Evolutionary conservation across 2,888 invertebrate genomes (phyloP), one percentile per base, ranked within the genome.

Genomic region (Drosophila hamatofila): DNA sequence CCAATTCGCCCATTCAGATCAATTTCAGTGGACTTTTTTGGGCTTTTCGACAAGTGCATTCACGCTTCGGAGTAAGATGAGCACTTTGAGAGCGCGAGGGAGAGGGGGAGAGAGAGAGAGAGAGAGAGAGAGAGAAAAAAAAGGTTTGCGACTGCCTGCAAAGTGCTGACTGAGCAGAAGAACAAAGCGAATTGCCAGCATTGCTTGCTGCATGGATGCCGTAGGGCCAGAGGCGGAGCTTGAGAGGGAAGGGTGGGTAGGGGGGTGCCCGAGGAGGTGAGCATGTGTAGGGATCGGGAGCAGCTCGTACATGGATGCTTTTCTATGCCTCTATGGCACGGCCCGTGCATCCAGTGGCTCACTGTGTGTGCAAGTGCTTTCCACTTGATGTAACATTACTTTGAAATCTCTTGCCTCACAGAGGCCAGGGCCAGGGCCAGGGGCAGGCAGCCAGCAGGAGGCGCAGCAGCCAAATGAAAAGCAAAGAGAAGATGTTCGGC

Each of bases 351-450:
- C 41, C 52, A 59, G 48, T 67, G 67, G 59, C 58, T 46, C 27
- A 51, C 61, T 72, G 75, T 80, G 75, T 81, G 88, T 72, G 83
- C 82, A 85, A 88, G 89, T 87, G 88, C 80, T 87, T 89, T 89
- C 89, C 87, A 85, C 85, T 85, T 87, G 86, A 89, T 87, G 89
- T 89, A 86, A 87, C 88, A 89, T 86, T 86, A 87, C 86, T 86
- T 86, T 89, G 86, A 86, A 89, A 86, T 87, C 85, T 80, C 75
- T 80, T 74, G 80, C 82, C 77, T 61, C 75, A 73, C 86, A 66
- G 60, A 41, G 60, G 49, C 46, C 30, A 30, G 30, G 30, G 21
- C 49, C 51, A 48, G 35, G 21, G 46, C 21, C 25, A n/a, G 39
- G 27, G 33, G 44, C 16, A n/a, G 9, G 8, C 39, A 16, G 61